Base-by-base conservation (phyloP, 2,797 vertebrate species). In the Anas georgica region DNA sequence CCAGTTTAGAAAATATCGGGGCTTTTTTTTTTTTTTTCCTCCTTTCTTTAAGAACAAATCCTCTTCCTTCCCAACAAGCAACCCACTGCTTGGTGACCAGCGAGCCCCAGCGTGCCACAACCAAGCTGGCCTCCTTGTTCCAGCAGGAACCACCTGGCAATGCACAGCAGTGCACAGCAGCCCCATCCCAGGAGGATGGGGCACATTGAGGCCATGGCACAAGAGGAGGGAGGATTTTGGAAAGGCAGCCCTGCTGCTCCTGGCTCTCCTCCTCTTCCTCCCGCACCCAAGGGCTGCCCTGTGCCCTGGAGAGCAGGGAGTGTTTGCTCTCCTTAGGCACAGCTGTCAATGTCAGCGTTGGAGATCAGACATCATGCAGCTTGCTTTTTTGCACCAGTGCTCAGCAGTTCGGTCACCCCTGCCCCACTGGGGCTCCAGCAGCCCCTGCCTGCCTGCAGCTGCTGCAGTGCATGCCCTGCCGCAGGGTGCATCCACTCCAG, bases 1-100 rank as follows among this genome's bases (percentile, higher is more conserved):
- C 83, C 91, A 95, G 83, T 88, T 95, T 93, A 66, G 60, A 94
- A 95, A 95, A 93, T 64, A 96, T 5, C 45, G 48, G 78, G 83
- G 17, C 16, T 29, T 37, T 93, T 69, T 13, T 17, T 17, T 37
- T 17, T 41, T 66, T 41, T 10, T 17, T 7, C 28, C 7, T 10
- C 12, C 37, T 22, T 87, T 93, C 73, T 91, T 93, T 52, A 94
- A 95, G 73, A 7, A 93, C 21, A 86, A 84, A 74, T 68, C 31
- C 6, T 94, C 2, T 21, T 84, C 77, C 54, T 69, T 75, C 54
- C 41, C 64, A 80, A 79, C 88, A 86, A 4, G 50, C 37, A 79
- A 90, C 15, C 43, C 70, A 64, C 26, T 72, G 50, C 2, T 67
- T 64, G 33, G 86, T 64, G 69, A 73, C 74, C 25, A 48, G 33